phyloP scores from a whole-genome alignment of 92 coral and sea anemone genomes.

The Scolanthus callimorphus region DNA sequence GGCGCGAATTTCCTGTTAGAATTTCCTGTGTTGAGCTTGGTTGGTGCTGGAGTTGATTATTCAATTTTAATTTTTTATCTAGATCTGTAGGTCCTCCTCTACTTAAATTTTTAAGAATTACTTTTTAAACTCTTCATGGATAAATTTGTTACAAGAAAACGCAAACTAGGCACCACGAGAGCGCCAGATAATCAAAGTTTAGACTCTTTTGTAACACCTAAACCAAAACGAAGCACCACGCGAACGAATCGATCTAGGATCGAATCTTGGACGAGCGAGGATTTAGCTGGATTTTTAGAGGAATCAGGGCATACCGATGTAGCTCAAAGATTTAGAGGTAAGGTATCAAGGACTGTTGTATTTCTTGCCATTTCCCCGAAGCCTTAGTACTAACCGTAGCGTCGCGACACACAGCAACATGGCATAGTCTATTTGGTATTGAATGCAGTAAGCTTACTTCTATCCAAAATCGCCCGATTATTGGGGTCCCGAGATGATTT shows the following conservation, averaged over 20 bases:
- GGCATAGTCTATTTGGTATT: no score
- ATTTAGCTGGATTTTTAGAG: conserved; percentile 14
- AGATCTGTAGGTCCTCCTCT: no score
- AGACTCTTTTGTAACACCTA: conserved; percentile 25
- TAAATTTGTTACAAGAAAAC: conserved; percentile 7
- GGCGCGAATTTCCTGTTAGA: no score
- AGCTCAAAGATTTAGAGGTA: conserved; percentile 17
- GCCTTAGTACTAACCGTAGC: no score
- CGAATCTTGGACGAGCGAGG: conserved; percentile 15
- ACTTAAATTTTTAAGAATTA: not conserved
- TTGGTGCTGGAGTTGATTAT: no score
- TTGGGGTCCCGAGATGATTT: no score
- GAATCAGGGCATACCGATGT: conserved; percentile 5
- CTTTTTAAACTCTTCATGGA: not conserved
- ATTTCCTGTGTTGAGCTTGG: no score
- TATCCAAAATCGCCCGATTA: no score
- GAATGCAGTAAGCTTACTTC: no score
- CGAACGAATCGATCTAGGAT: not conserved
- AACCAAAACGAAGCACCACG: conserved; percentile 2
- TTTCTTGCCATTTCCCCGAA: no score
- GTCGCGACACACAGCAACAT: no score
- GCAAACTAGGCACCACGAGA: conserved; percentile 43
- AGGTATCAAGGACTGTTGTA: not conserved
- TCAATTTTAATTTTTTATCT: no score
- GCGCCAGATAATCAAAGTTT: conserved; percentile 31